phyloP scores from a whole-genome alignment of 2,888 invertebrate species.

The Drosophila formosana region DNA sequence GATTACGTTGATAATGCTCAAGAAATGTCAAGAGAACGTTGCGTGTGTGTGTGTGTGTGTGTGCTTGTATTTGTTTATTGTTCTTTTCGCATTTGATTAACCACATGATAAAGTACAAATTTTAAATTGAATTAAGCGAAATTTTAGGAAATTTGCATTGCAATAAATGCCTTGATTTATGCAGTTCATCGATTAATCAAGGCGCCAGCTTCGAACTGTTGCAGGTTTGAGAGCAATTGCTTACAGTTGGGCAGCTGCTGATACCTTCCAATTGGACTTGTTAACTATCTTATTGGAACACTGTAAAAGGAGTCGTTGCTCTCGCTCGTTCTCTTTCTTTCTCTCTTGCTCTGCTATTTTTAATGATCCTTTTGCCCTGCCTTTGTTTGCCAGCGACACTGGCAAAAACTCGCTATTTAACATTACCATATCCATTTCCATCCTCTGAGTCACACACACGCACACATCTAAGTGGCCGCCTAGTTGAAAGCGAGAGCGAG shows the following conservation, averaged over 20 bases:
- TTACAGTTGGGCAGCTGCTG: slow-evolving; percentile 6
- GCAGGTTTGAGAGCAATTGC: neutral
- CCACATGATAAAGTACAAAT: slow-evolving; percentile 59
- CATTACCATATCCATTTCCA: slow-evolving; percentile 70
- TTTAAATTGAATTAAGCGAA: slow-evolving; percentile 72
- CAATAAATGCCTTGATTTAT: neutral
- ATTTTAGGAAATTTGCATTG: slow-evolving; percentile 12
- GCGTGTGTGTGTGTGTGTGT: slow-evolving; percentile 15
- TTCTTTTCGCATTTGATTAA: slow-evolving; percentile 65
- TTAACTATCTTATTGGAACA: slow-evolving; percentile 29
- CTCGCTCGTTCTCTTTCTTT: neutral
- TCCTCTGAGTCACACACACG: slow-evolving; percentile 40
- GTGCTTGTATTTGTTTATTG: slow-evolving; percentile 45
- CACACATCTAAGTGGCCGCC: slow-evolving; percentile 18
- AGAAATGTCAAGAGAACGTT: slow-evolving; percentile 51
- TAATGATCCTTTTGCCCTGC: slow-evolving; percentile 58
- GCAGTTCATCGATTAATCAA: slow-evolving; percentile 29
- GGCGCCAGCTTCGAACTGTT: slow-evolving; percentile 38
- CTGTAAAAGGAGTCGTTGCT: slow-evolving; percentile 19
- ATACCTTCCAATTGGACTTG: slow-evolving; percentile 24
- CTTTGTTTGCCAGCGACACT: slow-evolving; percentile 49
- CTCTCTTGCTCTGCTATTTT: slow-evolving; percentile 28
- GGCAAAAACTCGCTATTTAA: slow-evolving; percentile 61
- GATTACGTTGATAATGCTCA: slow-evolving; percentile 57
- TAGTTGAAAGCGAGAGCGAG: slow-evolving; percentile 2